Evolutionary conservation across 2,888 invertebrate genomes (phyloP), one percentile per base, ranked within the genome.

Genomic region (Eristalis tenax): DNA sequence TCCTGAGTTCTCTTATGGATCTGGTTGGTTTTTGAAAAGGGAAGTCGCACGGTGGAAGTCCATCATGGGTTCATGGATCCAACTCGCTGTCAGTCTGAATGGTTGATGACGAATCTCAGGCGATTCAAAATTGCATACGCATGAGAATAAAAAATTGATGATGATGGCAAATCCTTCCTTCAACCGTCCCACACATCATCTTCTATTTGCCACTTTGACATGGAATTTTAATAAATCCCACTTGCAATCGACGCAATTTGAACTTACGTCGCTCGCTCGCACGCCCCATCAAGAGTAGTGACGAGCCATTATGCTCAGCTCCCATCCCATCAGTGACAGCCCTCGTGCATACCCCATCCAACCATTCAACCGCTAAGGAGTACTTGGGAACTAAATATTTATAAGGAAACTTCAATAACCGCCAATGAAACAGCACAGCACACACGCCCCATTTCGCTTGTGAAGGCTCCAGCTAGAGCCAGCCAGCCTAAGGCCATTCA

Each of bases 341-440:
- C 66, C 40, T 38, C 70, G 26, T 84, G 75, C 75, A 76, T 84
- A 61, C 61, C 43, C 22, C 66, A 5, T n/a, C 35, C 13, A 28
- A 18, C 56, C 65, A 56, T 70, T 69, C 38, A 80, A 71, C 65
- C 69, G 75, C 56, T 18, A 50, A 50, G 50, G 50, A 50, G 50
- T 18, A 50, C 18, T 50, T 50, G 18, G 63, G 56, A 71, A 59
- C 64, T 83, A 76, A 87, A 83, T 87, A 87, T 83, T 87, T 87
- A 83, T 83, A 76, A 87, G 79, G 15, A 83, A 83, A 86, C 75
- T 83, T 80, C 79, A 87, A 76, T 83, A 87, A 87, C 87, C 79
- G 83, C 78, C 76, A 83, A 87, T 76, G 87, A 80, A 68, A 87
- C 71, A 76, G 66, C 73, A 87, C 71, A 76, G 66, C 65, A 79